These are phyloP conservation scores for Candoia aspera DNA, from an alignment of 2,113 vertebrate genomes.

Conservation along the genomic window DNA sequence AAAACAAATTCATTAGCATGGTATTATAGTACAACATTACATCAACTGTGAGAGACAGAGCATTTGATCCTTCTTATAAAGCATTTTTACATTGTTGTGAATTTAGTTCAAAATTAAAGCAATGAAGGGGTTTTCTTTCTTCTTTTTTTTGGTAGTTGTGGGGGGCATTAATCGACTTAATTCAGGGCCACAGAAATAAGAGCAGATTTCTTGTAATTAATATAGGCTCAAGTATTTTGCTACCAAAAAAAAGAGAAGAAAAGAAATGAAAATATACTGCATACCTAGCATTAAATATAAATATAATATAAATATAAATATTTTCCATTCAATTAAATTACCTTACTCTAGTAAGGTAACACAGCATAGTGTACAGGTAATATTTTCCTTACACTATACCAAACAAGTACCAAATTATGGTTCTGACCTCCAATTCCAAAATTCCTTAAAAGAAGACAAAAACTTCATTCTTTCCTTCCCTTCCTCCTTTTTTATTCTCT, in stretches of 20 bases:
- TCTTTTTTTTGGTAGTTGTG: neutral
- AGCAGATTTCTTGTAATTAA: neutral
- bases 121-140: neutral
- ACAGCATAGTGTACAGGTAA: neutral
- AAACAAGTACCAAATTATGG: neutral
- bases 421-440: neutral
- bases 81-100: neutral
- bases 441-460: neutral
- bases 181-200: neutral
- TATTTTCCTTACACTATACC: neutral
- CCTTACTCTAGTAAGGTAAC: neutral
- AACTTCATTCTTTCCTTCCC: neutral
- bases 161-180: neutral
- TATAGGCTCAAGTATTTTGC: neutral
- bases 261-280: fast-evolving
- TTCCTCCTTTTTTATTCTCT: neutral
- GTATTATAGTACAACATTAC: conserved; percentile 23
- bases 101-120: conserved; percentile 10
- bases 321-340: neutral
- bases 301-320: neutral
- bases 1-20: conserved; percentile 59
- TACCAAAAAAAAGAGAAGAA: neutral
- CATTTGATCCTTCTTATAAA: neutral
- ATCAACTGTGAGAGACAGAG: conserved; percentile 31
- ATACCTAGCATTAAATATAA: neutral